Evolutionary conservation across 2,113 vertebrate genomes (phyloP), one percentile per base, ranked within the genome.

Genomic region (Aphyosemion australe): DNA sequence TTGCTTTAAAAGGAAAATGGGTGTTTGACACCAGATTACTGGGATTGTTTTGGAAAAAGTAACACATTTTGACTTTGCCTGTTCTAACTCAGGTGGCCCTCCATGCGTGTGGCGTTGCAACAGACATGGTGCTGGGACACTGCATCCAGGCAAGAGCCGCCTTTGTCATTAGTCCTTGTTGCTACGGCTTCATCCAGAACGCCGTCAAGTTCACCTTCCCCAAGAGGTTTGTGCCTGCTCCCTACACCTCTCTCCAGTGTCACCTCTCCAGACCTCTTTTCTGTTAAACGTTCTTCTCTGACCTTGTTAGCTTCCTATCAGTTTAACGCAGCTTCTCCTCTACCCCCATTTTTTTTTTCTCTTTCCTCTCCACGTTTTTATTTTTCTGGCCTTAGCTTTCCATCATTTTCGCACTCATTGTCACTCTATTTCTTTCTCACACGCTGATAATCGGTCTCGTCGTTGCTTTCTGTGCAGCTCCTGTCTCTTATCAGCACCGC

Each of bases 161-260:
- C 56, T 99, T 99, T 46, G 92, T 98, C 78, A 72, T 98, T 37
- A 96, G 95, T 58, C 97, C 97, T 0, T 99, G 97, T 87, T 99
- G 97, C 87, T 99, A 99, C 0, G 97, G 97, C 60, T 99, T 99
- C 90, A 94, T 99, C 79, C 97, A 98, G 84, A 99, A 98, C 43
- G 98, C 97, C 1, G 69, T 93, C 60, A 98, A 95, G 90, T 95
- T 96, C 87, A 92, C 84, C 59, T 99, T 98, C 81, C 97, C 97
- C 57, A 94, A 87, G 87, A 99, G 97, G 97, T 99, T 58, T 59
- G 85, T 86, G 49, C 31, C 52, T 20, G 26, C 55, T 13, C 18
- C 5, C 46, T 1, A 2, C 56, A 39, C 47, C 37, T 66, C 39
- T 2, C 31, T 45, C 34, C 45, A 19, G 19, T 16, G 61, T 65